Conservation (phyloP, 1,140 invertebrate species). For the Drosophila nigrodunni region DNA sequence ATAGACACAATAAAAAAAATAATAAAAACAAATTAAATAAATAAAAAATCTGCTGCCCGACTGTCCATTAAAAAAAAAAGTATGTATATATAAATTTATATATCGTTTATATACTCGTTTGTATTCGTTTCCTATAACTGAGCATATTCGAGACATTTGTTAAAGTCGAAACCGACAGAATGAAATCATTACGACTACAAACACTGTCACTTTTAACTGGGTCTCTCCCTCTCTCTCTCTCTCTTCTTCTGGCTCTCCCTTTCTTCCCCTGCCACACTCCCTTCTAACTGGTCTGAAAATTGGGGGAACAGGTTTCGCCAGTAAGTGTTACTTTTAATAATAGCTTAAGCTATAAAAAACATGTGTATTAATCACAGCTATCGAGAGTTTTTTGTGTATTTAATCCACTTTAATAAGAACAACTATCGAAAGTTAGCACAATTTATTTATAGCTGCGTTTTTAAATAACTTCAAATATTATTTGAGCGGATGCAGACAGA, state of each 20-base stretch:
- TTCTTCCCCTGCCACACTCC: background rate
- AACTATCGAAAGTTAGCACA: background rate
- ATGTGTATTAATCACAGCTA: conserved; percentile 10
- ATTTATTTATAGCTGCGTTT: background rate
- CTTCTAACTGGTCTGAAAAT: background rate
- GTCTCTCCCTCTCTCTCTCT: background rate
- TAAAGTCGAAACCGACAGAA: conserved; percentile 34
- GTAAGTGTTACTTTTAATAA: conserved; percentile 21
- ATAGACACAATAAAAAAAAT: conserved; percentile 31
- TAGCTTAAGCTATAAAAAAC: background rate
- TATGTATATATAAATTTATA: conserved; percentile 11
- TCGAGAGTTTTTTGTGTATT: background rate
- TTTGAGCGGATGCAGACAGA: conserved; percentile 39
- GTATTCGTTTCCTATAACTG: conserved; percentile 21
- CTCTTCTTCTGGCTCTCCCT: background rate
- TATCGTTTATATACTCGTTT: conserved; percentile 27
- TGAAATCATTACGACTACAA: conserved; percentile 63
- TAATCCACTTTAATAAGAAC: background rate
- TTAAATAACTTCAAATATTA: background rate
- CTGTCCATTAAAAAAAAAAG: conserved; percentile 30
- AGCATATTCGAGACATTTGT: conserved; percentile 54
- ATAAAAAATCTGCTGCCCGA: conserved; percentile 53
- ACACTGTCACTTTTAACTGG: conserved; percentile 60
- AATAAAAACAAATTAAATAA: conserved; percentile 27
- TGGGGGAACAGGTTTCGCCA: conserved; percentile 58